These are phyloP conservation scores for Oryzias dopingdopingensis DNA, from an alignment of 2,797 vertebrate genomes.

Conservation along the genomic window DNA sequence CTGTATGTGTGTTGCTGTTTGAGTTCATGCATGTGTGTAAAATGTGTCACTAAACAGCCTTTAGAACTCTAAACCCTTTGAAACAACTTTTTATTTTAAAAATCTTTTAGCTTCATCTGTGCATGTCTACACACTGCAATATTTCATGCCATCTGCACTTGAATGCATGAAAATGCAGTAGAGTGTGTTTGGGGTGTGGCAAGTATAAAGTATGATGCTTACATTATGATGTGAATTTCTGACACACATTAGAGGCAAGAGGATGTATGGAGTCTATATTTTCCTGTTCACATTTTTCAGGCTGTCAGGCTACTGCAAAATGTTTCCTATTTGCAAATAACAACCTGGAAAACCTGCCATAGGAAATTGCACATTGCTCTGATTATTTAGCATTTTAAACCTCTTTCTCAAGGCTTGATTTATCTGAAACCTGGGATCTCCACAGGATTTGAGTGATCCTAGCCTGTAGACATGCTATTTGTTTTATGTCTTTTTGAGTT, in stretches of 20 bases:
- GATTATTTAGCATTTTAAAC: constrained; percentile 19
- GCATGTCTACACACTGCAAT: too few relatives aligned
- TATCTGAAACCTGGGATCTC: constrained; percentile 2
- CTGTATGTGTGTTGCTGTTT: too few relatives aligned
- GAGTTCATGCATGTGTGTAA: too few relatives aligned
- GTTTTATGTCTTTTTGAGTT: constrained; percentile 28
- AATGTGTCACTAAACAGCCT: too few relatives aligned
- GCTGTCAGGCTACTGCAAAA: constrained; percentile 11
- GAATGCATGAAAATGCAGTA: constrained; percentile 3
- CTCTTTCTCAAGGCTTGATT: constrained; percentile 1
- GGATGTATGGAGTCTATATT: constrained; percentile 33
- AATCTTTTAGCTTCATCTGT: too few relatives aligned
- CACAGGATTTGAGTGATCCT: constrained; percentile 27
- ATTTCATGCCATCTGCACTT: constrained; percentile 30
- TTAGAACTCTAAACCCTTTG: too few relatives aligned
- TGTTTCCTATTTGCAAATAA: constrained; percentile 13
- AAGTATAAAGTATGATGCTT: constrained; percentile 39
- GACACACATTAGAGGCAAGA: constrained; percentile 21
- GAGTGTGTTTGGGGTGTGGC: constrained; percentile 34
- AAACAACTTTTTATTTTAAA: too few relatives aligned
- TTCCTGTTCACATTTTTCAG: constrained; percentile 18
- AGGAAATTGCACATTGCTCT: not conserved
- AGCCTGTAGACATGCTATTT: constrained; percentile 25
- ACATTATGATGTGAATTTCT: constrained; percentile 46
- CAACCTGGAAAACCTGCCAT: constrained; percentile 7